Evolutionary conservation across 2,113 vertebrate species (phyloP), one percentile per base, ranked within the genome.

Genomic region (Morone saxatilis): DNA sequence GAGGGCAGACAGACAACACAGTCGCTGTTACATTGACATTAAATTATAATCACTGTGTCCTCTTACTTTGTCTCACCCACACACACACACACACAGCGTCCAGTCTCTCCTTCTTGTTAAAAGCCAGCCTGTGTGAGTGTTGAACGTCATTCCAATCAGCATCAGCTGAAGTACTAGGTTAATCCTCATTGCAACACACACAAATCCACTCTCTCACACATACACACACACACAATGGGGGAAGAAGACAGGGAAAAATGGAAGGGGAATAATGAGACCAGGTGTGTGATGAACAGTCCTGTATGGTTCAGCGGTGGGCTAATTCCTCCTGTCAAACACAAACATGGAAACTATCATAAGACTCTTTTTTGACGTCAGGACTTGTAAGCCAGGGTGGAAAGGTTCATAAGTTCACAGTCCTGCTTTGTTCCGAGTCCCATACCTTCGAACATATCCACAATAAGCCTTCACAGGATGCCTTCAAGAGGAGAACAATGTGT

Each of bases 121-220:
- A 71, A 83, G 81, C 84, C 62, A 54, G 80, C 36, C 45, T 78
- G 72, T 77, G 73, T 61, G 70, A 54, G 83, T 85, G 88, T 78
- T 79, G 76, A 86, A 76, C 67, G 81, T 88, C 90, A 93, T 92
- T 92, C 92, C 92, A 93, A 89, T 93, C 93, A 93, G 87, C 84
- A 88, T 94, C 86, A 90, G 83, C 91, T 89, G 72, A 90, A 85
- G 89, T 83, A 90, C 87, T 86, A 70, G 91, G 92, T 92, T 93
- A 94, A 94, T 94, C 92, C 93, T 88, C 73, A 78, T 71, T 83
- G 82, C 79, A 87, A 73, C 75, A 83, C 89, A 83, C 85, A 89
- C 81, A 86, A 78, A 81, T 80, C 79, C 83, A 72, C 68, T 51
- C 85, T 63, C 38, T 76, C 38, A 76, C 17, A 62, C 47, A 78